Conservation (phyloP, 2,797 vertebrate genomes). For the Linurgus olivaceus region DNA sequence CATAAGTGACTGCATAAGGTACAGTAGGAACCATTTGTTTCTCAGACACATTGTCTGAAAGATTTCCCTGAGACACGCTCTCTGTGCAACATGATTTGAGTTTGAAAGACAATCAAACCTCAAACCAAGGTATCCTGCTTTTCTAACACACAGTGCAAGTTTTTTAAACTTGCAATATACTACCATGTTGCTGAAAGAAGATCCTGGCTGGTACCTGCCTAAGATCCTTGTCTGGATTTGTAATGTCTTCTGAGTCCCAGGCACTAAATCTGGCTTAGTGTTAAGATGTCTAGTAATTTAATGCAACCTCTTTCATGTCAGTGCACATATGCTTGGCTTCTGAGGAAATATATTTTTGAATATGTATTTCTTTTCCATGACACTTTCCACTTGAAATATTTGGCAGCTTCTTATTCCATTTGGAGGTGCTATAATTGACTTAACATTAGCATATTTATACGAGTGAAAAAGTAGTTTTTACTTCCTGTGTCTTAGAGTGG, state of each 20-base stretch:
- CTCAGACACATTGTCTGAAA: background rate
- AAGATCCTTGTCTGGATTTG: background rate
- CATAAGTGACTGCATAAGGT: background rate
- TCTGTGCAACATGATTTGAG: background rate
- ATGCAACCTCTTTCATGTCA: background rate
- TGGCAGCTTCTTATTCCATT: background rate
- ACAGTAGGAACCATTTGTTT: background rate
- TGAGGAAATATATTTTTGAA: background rate
- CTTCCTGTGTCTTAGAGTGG: background rate
- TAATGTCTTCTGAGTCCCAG: background rate
- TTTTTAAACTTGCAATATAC: background rate
- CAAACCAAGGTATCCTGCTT: background rate
- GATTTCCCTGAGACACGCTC: background rate
- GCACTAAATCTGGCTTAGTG: background rate
- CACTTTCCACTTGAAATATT: background rate
- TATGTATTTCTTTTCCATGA: background rate
- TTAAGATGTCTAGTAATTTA: background rate
- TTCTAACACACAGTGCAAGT: background rate
- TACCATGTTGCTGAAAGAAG: accelerated
- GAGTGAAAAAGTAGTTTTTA: background rate
- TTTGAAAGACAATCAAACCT: background rate
- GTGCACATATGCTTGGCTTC: background rate
- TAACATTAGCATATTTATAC: background rate
- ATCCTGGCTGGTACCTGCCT: background rate
- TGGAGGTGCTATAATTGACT: background rate